These are phyloP conservation scores for Natator depressus DNA, from an alignment of 2,113 vertebrate species.

Conservation along the genomic window DNA sequence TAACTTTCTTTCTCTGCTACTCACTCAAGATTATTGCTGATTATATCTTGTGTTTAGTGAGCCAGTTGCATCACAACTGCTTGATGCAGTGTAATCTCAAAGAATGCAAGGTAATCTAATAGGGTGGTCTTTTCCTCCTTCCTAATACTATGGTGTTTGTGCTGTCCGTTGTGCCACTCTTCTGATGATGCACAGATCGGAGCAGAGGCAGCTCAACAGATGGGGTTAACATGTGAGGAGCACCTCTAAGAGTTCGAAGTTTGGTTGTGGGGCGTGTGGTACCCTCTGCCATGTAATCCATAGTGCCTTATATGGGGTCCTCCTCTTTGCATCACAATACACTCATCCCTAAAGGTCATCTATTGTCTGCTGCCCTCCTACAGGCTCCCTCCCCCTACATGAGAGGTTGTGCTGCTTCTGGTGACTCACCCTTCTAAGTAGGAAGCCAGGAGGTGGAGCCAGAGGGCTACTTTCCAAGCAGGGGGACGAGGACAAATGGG, in stretches of 20 bases:
- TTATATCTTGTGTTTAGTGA: not conserved
- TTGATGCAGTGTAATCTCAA: not conserved
- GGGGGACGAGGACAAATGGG: constrained; percentile 24
- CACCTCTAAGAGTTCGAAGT: not conserved
- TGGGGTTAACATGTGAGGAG: not conserved
- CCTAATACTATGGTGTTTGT: not conserved
- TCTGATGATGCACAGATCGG: not conserved
- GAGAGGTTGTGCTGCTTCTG: not conserved
- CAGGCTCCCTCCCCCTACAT: not conserved
- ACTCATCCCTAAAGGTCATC: not conserved
- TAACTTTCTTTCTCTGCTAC: not conserved
- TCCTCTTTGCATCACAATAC: not conserved
- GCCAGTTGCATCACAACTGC: not conserved
- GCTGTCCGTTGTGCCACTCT: not conserved
- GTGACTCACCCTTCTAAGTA: constrained; percentile 24
- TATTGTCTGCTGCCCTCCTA: not conserved
- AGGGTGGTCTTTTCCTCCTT: not conserved
- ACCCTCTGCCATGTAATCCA: not conserved
- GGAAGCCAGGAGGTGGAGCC: constrained; percentile 47
- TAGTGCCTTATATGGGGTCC: not conserved
- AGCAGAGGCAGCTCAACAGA: not conserved
- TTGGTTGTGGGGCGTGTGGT: not conserved
- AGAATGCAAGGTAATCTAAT: not conserved
- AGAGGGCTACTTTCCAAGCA: constrained; percentile 46
- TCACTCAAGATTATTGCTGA: not conserved